Conservation (phyloP, 2,113 vertebrate genomes). For the Fregetta grallaria region DNA sequence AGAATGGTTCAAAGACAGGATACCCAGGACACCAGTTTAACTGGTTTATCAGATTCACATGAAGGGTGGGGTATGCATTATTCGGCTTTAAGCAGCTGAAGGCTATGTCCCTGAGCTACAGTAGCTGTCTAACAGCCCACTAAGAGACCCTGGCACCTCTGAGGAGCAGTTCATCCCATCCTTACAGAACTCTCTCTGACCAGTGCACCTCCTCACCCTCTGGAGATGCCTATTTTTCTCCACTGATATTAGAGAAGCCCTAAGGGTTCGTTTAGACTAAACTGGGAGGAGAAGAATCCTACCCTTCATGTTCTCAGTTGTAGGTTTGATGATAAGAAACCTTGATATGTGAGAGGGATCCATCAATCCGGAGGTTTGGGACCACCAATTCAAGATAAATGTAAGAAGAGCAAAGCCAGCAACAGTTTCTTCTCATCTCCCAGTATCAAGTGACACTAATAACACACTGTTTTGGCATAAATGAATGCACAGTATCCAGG, state of each 20-base stretch:
- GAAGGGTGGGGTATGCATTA: neutral
- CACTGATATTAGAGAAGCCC: neutral
- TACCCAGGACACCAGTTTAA: neutral
- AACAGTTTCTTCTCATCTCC: neutral
- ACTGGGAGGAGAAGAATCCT: neutral
- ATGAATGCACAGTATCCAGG: neutral
- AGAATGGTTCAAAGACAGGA: neutral
- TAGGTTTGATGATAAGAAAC: neutral
- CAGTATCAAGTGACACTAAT: slow-evolving; percentile 13
- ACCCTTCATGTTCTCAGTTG: neutral
- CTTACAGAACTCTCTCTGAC: rapidly evolving
- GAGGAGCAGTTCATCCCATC: neutral
- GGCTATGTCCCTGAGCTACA: neutral
- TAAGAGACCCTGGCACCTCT: neutral
- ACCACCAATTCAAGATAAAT: neutral
- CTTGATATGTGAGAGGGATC: neutral
- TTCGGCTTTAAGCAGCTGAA: neutral
- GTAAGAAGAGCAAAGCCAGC: neutral
- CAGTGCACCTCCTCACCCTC: neutral
- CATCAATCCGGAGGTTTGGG: neutral
- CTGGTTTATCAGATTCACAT: neutral
- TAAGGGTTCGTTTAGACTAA: neutral
- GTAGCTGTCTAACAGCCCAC: neutral
- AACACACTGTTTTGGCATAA: neutral
- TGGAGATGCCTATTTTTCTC: neutral